These are phyloP conservation scores for Drosophila sordidapex DNA, from an alignment of 2,888 invertebrate species.

Conservation along the genomic window DNA sequence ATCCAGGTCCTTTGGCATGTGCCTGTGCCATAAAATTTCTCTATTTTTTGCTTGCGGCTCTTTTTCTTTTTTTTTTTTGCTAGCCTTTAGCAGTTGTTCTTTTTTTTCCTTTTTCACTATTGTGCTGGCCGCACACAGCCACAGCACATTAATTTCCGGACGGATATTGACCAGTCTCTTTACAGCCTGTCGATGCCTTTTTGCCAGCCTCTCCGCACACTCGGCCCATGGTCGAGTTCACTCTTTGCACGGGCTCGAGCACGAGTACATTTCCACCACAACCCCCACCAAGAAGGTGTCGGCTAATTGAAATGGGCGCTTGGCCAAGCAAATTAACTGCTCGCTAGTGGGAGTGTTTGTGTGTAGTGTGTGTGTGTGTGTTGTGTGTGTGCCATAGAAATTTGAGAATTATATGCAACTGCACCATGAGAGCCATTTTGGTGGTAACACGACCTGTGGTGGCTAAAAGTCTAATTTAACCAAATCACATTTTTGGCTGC, in stretches of 20 bases:
- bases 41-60: conserved; percentile 24
- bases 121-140: conserved; percentile 47
- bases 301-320: conserved; percentile 70
- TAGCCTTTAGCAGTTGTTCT: conserved; percentile 9
- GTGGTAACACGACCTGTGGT: conserved; percentile 34
- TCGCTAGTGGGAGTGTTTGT: conserved; percentile 4
- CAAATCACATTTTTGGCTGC: not conserved
- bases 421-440: conserved; percentile 50
- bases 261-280: not conserved
- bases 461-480: conserved; percentile 5
- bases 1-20: conserved; percentile 44
- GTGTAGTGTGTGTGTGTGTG: not conserved
- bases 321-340: conserved; percentile 15
- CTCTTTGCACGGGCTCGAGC: conserved; percentile 22
- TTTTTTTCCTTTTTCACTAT: conserved; percentile 18
- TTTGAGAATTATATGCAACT: conserved; percentile 64
- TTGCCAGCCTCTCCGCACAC: conserved; percentile 9
- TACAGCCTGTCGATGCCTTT: conserved; percentile 43
- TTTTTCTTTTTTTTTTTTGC: conserved; percentile 3
- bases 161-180: conserved; percentile 74
- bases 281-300: conserved; percentile 46
- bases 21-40: conserved; percentile 25
- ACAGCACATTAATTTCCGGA: conserved; percentile 78
- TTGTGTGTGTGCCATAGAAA: conserved; percentile 43
- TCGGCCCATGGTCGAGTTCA: conserved; percentile 35